phyloP scores from a whole-genome alignment of 2,113 vertebrate genomes.

The Osmerus eperlanus region DNA sequence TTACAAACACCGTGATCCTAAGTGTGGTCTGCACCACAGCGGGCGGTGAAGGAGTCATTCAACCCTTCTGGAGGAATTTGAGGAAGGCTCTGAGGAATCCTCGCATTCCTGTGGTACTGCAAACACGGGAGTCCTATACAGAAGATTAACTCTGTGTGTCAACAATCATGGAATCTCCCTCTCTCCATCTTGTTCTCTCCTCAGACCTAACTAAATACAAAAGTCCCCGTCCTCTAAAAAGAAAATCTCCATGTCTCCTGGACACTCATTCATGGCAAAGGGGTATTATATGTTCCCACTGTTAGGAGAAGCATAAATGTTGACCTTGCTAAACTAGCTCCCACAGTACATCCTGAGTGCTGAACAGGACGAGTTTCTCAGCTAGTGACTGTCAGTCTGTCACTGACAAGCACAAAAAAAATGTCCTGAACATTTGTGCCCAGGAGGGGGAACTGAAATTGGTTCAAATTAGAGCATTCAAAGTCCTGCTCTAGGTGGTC shows the following conservation, averaged over 20 bases:
- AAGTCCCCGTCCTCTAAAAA: slow-evolving; percentile 18
- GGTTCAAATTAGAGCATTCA: no score
- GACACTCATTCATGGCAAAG: slow-evolving; percentile 23
- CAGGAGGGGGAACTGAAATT: no score
- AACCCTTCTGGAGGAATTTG: slow-evolving; percentile 67
- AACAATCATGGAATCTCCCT: slow-evolving; percentile 63
- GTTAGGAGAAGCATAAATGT: slow-evolving; percentile 40
- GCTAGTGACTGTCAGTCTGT: slow-evolving; percentile 1
- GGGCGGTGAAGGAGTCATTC: slow-evolving; percentile 51
- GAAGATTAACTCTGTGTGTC: slow-evolving; percentile 66
- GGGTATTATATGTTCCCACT: slow-evolving; percentile 27
- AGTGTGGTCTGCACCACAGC: slow-evolving; percentile 68
- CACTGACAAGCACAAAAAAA: background rate
- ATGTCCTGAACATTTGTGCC: background rate
- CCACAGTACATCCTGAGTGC: slow-evolving; percentile 22
- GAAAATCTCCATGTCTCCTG: slow-evolving; percentile 36
- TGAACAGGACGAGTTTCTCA: slow-evolving; percentile 25
- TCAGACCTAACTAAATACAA: slow-evolving; percentile 38
- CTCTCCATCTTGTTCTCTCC: slow-evolving; percentile 31
- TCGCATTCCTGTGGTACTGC: slow-evolving; percentile 68
- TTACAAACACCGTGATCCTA: slow-evolving; percentile 65
- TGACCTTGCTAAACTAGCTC: slow-evolving; percentile 39
- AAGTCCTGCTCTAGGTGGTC: no score
- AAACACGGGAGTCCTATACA: slow-evolving; percentile 66
- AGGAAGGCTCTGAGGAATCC: slow-evolving; percentile 69